Evolutionary conservation across 1,140 invertebrate species (phyloP), one percentile per base, ranked within the genome.

Genomic region (Drosophila simulans): DNA sequence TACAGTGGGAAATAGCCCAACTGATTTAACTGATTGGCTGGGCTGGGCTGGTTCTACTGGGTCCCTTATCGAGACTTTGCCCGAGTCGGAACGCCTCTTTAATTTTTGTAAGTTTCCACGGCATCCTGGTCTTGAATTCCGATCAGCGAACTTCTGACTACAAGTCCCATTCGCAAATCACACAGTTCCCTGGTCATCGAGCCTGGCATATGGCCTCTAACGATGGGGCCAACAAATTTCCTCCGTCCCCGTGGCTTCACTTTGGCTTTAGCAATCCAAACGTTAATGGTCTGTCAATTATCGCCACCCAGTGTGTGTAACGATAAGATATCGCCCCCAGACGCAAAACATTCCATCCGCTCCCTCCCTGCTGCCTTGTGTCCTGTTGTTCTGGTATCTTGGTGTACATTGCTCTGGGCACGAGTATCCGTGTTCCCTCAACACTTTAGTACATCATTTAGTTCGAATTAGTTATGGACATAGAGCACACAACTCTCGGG

Each of bases 241-340:
- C 37, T 12, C 12, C 12, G 11, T 17, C 31, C 20, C 48, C 48
- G 39, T 45, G 34, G 40, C 31, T 68, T 43, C 42, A 42, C 82
- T 88, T 79, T 71, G 71, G 82, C 84, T 79, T 72, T 72, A 84
- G 85, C 84, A 88, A 83, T 88, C 84, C 77, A 77, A 88, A 88
- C 84, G 80, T 89, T 89, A 88, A 88, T 88, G 84, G 84, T 89
- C 84, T 88, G 84, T 88, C 84, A 88, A 88, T 88, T 88, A 88
- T 88, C 84, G 84, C 84, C 84, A 89, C 84, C 84, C 84, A 89
- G 84, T 88, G 73, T 80, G 86, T 84, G 83, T 89, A 89, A 89
- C 84, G 84, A 88, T 88, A 89, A 88, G 84, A 88, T 89, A 88
- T 89, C 80, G 60, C 76, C 51, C 53, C 55, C 71, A 65, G 79